phyloP scores from a whole-genome alignment of 2,113 vertebrate species.

The Fregata magnificens region DNA sequence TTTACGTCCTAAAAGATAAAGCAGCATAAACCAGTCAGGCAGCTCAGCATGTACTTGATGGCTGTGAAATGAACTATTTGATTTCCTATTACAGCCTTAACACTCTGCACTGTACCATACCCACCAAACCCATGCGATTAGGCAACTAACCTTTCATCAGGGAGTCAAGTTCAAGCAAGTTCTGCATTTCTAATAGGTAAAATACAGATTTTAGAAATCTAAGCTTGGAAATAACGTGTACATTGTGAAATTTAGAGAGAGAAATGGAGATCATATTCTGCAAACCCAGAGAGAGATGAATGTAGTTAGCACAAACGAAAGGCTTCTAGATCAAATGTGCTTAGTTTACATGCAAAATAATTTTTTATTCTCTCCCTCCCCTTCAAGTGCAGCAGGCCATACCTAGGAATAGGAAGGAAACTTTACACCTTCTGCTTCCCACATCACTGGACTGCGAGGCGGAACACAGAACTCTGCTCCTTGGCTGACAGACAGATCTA shows the following conservation, averaged over 20 bases:
- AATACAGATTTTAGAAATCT: conserved; percentile 20
- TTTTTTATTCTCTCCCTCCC: neutral
- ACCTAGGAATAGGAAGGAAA: neutral
- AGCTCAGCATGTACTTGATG: conserved; percentile 61
- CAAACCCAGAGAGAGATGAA: neutral
- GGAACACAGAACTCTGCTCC: neutral
- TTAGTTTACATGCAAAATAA: neutral
- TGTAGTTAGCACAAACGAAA: neutral
- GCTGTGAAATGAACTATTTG: conserved; percentile 72
- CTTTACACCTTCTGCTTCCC: neutral
- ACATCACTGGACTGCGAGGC: neutral
- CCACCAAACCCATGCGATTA: neutral
- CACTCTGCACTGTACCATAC: conserved; percentile 12
- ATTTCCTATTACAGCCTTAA: conserved; percentile 65
- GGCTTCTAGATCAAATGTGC: neutral
- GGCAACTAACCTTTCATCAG: conserved; percentile 37
- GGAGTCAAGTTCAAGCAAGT: neutral
- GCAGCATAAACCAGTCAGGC: conserved; percentile 56
- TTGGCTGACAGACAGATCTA: neutral
- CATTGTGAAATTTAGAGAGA: neutral
- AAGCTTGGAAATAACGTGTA: neutral
- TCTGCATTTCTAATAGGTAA: conserved; percentile 30
- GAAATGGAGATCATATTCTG: neutral
- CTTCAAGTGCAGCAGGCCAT: neutral
- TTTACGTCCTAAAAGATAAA: conserved; percentile 68